Percentiles rank a stretch among this genome's conserved stretches.
Conservation (phyloP, 2,113 vertebrate genomes). For the Ptychochromis oligacanthus region DNA sequence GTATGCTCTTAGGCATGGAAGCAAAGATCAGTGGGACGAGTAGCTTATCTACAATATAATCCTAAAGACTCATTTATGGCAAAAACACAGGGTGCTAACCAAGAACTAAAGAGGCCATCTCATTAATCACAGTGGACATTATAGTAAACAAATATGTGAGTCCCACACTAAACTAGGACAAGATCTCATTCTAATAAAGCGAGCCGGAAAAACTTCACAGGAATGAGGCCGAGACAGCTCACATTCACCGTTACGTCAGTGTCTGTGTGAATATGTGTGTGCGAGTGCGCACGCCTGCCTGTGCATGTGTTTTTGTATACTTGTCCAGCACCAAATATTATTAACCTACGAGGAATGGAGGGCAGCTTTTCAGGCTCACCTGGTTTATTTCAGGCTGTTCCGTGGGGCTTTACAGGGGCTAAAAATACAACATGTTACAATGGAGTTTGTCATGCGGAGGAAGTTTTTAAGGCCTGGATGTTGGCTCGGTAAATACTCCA, state of each 20-base stretch:
- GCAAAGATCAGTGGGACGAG: not conserved
- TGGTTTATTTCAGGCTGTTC: constrained; percentile 58
- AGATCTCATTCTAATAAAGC: constrained; percentile 13
- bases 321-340: constrained; percentile 34
- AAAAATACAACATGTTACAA: constrained; percentile 61
- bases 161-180: constrained; percentile 34
- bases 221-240: not conserved
- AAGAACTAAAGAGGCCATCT: not conserved
- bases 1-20: too few species aligned
- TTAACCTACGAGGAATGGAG: constrained; percentile 43
- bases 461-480: constrained; percentile 56
- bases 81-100: not conserved
- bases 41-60: not conserved
- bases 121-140: constrained; percentile 19
- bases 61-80: constrained; percentile 13
- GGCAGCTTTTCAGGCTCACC: constrained; percentile 40
- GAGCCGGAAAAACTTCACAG: not conserved
- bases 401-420: constrained; percentile 13
- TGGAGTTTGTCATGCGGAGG: constrained; percentile 58
- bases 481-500: constrained; percentile 60
- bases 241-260: constrained; percentile 10
- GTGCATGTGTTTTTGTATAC: constrained; percentile 18
- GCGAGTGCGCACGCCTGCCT: not conserved
- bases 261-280: not conserved
- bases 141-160: constrained; percentile 13